Base-by-base conservation (phyloP, 2,888 invertebrate species). In the Lasioglossum zephyrum region DNA sequence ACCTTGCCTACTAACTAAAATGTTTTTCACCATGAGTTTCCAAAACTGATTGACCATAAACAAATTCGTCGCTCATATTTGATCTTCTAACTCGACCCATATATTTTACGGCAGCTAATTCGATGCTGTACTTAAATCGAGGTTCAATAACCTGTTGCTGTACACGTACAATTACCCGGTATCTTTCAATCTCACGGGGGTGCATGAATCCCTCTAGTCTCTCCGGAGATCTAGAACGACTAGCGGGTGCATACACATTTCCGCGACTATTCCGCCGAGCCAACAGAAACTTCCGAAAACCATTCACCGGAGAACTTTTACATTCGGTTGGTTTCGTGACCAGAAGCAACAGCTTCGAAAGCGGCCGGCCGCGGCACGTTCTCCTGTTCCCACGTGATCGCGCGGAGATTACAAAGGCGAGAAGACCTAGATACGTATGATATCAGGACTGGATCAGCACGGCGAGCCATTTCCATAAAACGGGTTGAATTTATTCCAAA, bases 381-480 rank as follows among this genome's bases (percentile, higher is more conserved):
- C 57, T 11, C 22, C 26, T 39, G 57, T 84, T 84, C 85, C 84
- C 85, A 84, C 75, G 85, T 81, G 77, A 76, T 72, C 73, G 36
- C 18, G 26, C 39, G 66, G 36, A 41, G 72, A 79, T 79, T 66
- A 41, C 26, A 41, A 2, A n/a, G 26, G 8, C 13, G 31, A 36
- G 63, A 31, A 63, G 31, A 26, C 63, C 31, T 31, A 63, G 63
- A 31, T 63, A 63, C 31, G 11, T n/a, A 11, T 3, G 53, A 53
- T 53, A 53, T 22, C n/a, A n/a, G 53, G 53, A n/a, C n/a, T n/a
- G 53, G 22, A 8, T 53, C 53, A 8, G n/a, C 53, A n/a, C 47
- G 5, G n/a, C 2, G n/a, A 22, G 53, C 22, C 9, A 53, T 53
- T 53, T n/a, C 53, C 53, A 53, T n/a, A 8, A 53, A 53, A 53